Evolutionary conservation across 2,797 vertebrate species (phyloP).

Genomic region (Enteromius viviparus): DNA sequence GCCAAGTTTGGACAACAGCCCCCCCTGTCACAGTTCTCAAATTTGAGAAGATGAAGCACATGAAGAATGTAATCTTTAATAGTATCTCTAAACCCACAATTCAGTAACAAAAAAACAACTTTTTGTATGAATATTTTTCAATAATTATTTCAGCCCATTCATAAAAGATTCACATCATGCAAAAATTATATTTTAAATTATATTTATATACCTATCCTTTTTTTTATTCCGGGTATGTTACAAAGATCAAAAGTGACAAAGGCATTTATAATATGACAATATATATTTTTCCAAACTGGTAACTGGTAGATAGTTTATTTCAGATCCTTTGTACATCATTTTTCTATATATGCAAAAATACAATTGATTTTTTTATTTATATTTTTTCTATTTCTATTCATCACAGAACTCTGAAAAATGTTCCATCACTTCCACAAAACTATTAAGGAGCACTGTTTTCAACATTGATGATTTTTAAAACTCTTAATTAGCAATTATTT

Average conservation of each 20-base stretch:
- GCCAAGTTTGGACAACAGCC: too few species aligned
- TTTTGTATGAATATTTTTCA: background rate
- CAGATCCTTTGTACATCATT: too few species aligned
- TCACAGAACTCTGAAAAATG: background rate
- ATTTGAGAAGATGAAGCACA: background rate
- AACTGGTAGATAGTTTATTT: too few species aligned
- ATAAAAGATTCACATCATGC: background rate
- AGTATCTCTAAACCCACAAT: background rate
- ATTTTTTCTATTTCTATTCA: background rate
- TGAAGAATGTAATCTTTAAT: background rate
- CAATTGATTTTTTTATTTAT: too few species aligned
- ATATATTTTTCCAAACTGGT: too few species aligned
- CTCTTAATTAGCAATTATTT: background rate
- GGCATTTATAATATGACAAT: too few species aligned
- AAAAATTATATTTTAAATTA: background rate
- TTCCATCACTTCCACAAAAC: background rate
- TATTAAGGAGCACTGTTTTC: background rate
- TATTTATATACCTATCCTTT: background rate
- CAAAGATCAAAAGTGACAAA: background rate
- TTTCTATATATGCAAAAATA: too few species aligned
- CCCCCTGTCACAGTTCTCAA: background rate
- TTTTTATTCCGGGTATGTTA: background rate
- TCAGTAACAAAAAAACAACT: background rate
- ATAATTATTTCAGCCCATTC: background rate
- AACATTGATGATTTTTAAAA: background rate